Evolutionary conservation across 2,113 vertebrate genomes (phyloP).

Genomic region (Gasterosteus aculeatus): DNA sequence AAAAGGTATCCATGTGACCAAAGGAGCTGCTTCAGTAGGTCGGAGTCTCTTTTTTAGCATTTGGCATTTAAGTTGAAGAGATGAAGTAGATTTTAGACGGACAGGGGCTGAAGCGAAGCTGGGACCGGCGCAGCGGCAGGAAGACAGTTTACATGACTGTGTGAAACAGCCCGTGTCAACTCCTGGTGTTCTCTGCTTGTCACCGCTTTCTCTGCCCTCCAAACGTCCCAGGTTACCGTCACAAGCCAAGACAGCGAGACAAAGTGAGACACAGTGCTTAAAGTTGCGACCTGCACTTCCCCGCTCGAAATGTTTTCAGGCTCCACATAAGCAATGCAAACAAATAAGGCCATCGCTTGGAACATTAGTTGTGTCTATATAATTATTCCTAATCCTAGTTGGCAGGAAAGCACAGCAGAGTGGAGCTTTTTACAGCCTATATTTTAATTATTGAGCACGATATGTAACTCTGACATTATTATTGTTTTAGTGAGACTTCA

Average conservation of each 20-base stretch:
- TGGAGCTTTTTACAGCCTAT: conserved; percentile 32
- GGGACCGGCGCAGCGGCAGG: conserved; percentile 20
- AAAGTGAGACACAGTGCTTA: not conserved
- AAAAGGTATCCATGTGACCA: conserved; percentile 44
- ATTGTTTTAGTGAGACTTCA: conserved; percentile 19
- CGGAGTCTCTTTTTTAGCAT: conserved; percentile 19
- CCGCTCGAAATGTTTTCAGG: not conserved
- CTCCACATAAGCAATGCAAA: not conserved
- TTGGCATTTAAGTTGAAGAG: conserved; percentile 39
- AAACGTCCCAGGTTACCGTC: not conserved
- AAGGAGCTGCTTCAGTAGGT: conserved; percentile 43
- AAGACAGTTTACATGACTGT: conserved; percentile 55
- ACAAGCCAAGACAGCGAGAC: conserved; percentile 17
- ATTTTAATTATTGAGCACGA: conserved; percentile 36
- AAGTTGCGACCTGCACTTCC: not conserved
- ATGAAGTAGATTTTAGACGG: conserved; percentile 57
- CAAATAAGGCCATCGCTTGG: conserved; percentile 20
- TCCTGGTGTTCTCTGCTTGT: conserved; percentile 40
- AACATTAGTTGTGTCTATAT: conserved; percentile 25
- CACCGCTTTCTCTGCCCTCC: conserved; percentile 46
- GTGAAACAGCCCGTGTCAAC: conserved; percentile 50
- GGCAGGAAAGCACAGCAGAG: conserved; percentile 33
- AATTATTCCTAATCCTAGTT: conserved; percentile 37
- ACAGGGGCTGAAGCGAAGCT: conserved; percentile 14
- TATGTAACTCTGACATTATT: conserved; percentile 35